Evolutionary conservation across 2,888 invertebrate species (phyloP).

Genomic region (Eumacrocentrus americanus): DNA sequence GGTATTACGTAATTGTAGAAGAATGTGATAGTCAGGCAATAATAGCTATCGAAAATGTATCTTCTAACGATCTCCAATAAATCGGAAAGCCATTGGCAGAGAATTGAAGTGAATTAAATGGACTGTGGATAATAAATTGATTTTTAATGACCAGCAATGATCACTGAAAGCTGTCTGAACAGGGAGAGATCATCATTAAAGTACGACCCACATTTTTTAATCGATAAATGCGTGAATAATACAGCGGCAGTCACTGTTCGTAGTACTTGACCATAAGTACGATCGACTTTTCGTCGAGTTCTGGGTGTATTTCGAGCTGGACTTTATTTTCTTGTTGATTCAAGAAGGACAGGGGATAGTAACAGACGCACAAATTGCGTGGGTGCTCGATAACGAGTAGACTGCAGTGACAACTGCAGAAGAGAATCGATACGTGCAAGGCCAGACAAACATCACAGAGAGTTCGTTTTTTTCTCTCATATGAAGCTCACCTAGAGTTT

Average conservation of each 20-base stretch:
- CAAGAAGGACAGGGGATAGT: too few species aligned
- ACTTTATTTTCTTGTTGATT: background rate
- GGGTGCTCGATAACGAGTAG: too few species aligned
- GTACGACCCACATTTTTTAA: constrained; percentile 30
- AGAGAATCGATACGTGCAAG: background rate
- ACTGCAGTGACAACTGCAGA: background rate
- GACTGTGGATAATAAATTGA: too few species aligned
- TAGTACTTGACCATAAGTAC: constrained; percentile 6
- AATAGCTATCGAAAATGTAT: too few species aligned
- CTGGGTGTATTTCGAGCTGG: background rate
- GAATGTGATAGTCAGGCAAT: background rate
- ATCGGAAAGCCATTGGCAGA: too few species aligned
- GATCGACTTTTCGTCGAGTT: background rate
- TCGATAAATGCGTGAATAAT: constrained; percentile 35
- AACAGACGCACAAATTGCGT: too few species aligned
- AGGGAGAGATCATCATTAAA: background rate
- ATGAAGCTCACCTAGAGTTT: constrained; percentile 67
- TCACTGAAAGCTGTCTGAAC: background rate
- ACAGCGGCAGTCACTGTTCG: background rate
- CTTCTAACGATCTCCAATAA: too few species aligned
- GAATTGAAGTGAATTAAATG: too few species aligned
- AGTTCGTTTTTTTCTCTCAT: too few species aligned
- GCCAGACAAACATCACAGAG: background rate
- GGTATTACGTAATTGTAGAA: constrained; percentile 18
- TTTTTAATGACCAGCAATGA: background rate